Base-by-base conservation (phyloP, 2,888 invertebrate species). In the Blomia tropicalis region DNA sequence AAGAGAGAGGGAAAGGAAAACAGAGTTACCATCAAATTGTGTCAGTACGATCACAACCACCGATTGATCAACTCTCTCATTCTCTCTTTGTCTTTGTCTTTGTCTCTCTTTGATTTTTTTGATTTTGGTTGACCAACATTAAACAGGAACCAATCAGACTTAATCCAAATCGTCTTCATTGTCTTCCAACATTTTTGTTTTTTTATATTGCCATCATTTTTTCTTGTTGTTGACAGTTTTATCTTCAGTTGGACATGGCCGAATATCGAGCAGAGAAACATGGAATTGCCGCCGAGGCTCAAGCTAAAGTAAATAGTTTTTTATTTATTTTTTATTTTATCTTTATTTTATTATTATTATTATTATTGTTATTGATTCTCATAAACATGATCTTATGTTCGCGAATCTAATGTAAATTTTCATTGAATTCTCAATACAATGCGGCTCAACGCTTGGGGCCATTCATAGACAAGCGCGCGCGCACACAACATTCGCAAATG, bases 271-370 rank as follows among this genome's bases (percentile, higher is more conserved):
- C 88, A 70, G 79, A 87, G 65, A 88, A 88, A 76, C 87, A 87
- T 72, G 92, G 92, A 82, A 88, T 91, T 79, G 92, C 91, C 70
- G 90, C 91, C 64, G 92, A 92, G 76, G 89, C 91, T 60, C 91
- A 92, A 77, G 82, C 86, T 74, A 92, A 91, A 83, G 92, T 92
- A 76, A 81, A 81, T 47, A 27, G 27, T 19, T 7, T 47, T 47
- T 41, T 17, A 41, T n/a, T 41, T 41, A n/a, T 17, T 41, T 41
- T 41, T 17, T 17, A 17, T n/a, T 41, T 41, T 14, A 41, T 41
- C 41, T 41, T 41, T 14, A 41, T 41, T 41, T 41, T 41, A n/a
- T 17, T 17, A n/a, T n/a, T n/a, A 41, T 14, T 41, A 17, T 41
- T 41, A n/a, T n/a, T n/a, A n/a, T n/a, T n/a, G n/a, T n/a, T n/a